Evolutionary conservation across 2,113 vertebrate species (phyloP).

Genomic region (Onychostruthus taczanowskii): DNA sequence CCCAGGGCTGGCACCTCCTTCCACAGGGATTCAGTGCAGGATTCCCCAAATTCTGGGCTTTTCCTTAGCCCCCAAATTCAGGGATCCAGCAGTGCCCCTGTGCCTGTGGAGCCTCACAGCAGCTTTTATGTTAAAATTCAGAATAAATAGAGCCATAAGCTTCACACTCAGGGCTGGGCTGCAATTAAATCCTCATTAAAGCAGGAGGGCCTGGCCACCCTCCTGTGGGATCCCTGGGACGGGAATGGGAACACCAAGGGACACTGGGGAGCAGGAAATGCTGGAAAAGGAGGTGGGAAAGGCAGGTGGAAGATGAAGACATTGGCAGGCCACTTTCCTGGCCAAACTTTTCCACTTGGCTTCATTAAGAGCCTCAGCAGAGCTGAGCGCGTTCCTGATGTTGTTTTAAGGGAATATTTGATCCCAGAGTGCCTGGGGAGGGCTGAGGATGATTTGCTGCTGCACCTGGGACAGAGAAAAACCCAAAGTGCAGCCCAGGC

Average conservation of each 20-base stretch:
- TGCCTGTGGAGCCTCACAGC: neutral
- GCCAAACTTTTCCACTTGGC: neutral
- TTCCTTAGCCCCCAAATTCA: neutral
- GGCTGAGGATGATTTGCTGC: neutral
- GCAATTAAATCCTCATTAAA: neutral
- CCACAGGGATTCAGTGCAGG: accelerated
- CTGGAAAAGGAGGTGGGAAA: accelerated
- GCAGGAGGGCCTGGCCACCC: accelerated
- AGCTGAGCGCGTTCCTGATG: accelerated
- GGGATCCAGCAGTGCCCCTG: accelerated
- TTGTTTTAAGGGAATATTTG: neutral
- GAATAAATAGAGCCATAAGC: accelerated
- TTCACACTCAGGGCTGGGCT: accelerated
- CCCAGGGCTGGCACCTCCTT: neutral
- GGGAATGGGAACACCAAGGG: neutral
- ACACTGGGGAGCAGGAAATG: neutral
- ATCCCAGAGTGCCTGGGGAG: accelerated
- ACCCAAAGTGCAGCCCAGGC: neutral
- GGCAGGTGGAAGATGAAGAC: neutral
- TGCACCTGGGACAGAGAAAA: neutral
- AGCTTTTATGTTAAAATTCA: neutral
- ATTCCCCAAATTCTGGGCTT: neutral
- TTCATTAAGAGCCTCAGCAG: neutral
- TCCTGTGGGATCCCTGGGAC: accelerated
- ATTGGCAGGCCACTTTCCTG: neutral